Percentiles rank a stretch among this genome's conserved stretches.
Conservation (phyloP, 2,797 vertebrate genomes). For the Myotis planiceps region DNA sequence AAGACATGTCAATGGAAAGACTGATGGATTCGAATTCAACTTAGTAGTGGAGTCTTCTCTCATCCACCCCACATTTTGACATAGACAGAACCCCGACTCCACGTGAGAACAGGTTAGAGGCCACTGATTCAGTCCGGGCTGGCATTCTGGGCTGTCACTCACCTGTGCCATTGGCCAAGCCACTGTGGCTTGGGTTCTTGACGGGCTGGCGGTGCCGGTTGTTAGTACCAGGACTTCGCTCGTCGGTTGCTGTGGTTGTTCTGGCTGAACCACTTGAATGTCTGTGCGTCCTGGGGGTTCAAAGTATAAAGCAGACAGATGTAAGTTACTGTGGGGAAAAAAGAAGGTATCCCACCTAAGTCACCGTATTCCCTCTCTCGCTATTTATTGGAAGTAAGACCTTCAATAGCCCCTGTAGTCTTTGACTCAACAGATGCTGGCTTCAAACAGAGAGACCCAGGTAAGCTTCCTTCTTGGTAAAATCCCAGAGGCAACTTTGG, state of each 20-base stretch:
- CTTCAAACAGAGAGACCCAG: constrained; percentile 26
- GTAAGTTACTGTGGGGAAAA: background rate
- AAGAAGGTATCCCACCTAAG: fast-evolving
- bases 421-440: constrained; percentile 50
- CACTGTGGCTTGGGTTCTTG: constrained; percentile 84
- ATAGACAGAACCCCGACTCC: background rate
- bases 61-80: background rate
- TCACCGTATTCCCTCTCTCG: background rate
- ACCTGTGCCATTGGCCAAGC: constrained; percentile 87
- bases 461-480: constrained; percentile 61
- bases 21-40: background rate
- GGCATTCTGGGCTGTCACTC: constrained; percentile 14
- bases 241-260: constrained; percentile 73
- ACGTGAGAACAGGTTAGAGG: background rate
- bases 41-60: background rate
- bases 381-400: constrained; percentile 54
- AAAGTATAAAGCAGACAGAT: constrained; percentile 55
- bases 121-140: background rate
- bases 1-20: background rate
- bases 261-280: constrained; percentile 85
- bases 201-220: constrained; percentile 81
- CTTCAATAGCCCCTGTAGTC: constrained; percentile 32
- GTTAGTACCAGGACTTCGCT: constrained; percentile 84
- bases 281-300: constrained; percentile 86
- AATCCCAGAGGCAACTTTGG: constrained; percentile 61